Evolutionary conservation across 2,113 vertebrate genomes (phyloP).

Genomic region (Hepsetus odoe): DNA sequence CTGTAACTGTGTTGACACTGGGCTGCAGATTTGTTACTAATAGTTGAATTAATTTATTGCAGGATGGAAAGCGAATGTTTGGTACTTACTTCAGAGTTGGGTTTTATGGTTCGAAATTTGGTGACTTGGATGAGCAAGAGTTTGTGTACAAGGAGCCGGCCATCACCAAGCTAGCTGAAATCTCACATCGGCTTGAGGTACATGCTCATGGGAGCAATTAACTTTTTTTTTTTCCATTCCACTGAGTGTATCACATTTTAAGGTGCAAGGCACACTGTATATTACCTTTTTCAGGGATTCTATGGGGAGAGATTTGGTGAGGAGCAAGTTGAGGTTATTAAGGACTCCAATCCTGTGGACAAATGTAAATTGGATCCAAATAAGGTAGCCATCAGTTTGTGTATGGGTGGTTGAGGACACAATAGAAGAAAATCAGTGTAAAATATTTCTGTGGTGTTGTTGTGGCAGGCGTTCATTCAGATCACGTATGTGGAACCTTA

Average conservation of each 20-base stretch:
- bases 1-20: not conserved
- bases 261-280: not conserved
- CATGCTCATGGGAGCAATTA: constrained; percentile 30
- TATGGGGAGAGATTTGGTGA: constrained; percentile 97
- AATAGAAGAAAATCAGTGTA: not conserved
- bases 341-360: constrained; percentile 98
- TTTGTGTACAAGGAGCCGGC: constrained; percentile 99
- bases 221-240: not conserved
- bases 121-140: constrained; percentile 97
- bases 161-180: constrained; percentile 96
- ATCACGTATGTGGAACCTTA: constrained; percentile 98
- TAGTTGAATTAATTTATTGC: constrained; percentile 33
- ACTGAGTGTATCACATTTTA: not conserved
- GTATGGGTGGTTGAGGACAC: not conserved
- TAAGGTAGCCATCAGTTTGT: constrained; percentile 77
- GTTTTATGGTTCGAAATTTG: constrained; percentile 95
- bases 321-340: constrained; percentile 95
- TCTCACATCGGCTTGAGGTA: constrained; percentile 97
- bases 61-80: constrained; percentile 99
- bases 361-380: constrained; percentile 97
- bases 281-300: constrained; percentile 84
- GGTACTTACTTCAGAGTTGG: constrained; percentile 98
- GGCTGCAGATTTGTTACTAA: not conserved
- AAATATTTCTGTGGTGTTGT: not conserved
- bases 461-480: constrained; percentile 90